Percentiles rank a stretch among this genome's conserved stretches.
Conservation (phyloP, 2,888 invertebrate genomes). For the Autographa gamma region DNA sequence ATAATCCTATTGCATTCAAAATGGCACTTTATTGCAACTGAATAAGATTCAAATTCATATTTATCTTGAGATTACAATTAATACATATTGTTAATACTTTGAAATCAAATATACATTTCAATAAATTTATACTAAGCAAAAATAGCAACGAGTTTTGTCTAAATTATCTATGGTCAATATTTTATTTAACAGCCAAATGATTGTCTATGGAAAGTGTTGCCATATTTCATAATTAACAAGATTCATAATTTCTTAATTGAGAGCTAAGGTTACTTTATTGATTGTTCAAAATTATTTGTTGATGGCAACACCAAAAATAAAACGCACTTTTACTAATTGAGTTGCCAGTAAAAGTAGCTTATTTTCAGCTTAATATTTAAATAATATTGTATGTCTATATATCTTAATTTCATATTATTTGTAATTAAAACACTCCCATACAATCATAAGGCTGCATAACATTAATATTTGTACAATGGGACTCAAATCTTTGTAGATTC, state of each 20-base stretch:
- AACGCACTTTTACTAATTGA: neutral
- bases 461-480: conserved; percentile 52
- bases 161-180: conserved; percentile 23
- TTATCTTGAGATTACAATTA: neutral
- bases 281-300: neutral
- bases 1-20: neutral
- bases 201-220: neutral
- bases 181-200: conserved; percentile 13
- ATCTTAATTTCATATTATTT: conserved; percentile 10
- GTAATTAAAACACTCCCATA: neutral
- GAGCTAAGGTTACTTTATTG: no score
- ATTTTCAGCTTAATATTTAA: no score
- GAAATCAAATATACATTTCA: neutral
- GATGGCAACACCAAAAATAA: neutral
- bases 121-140: conserved; percentile 38
- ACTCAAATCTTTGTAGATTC: conserved; percentile 34
- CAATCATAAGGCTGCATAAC: conserved; percentile 29
- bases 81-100: neutral
- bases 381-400: no score
- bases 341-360: conserved; percentile 3
- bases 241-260: no score
- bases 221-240: neutral
- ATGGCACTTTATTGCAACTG: neutral
- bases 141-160: conserved; percentile 53
- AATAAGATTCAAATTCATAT: neutral